phyloP scores from a whole-genome alignment of 2,113 vertebrate genomes.

The Protobothrops flavoviridis region DNA sequence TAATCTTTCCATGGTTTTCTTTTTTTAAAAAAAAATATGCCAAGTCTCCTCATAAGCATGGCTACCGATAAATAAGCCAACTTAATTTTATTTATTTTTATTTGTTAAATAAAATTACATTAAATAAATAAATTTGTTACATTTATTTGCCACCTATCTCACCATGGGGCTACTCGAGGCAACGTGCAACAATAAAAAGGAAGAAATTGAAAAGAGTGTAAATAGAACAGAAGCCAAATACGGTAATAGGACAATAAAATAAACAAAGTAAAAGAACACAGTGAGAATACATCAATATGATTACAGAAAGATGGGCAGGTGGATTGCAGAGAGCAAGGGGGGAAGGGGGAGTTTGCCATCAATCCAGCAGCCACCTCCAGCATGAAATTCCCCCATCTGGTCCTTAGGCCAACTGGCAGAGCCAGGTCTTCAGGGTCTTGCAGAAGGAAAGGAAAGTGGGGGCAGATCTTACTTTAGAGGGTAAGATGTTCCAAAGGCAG shows the following conservation, averaged over 20 bases:
- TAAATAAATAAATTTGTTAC: background rate
- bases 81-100: background rate
- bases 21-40: background rate
- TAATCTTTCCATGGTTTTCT: slow-evolving; percentile 14
- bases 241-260: too few species aligned
- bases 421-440: background rate
- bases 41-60: background rate
- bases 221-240: background rate
- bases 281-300: too few species aligned
- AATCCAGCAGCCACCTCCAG: background rate
- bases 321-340: too few species aligned
- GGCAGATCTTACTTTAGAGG: background rate
- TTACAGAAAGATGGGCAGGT: too few species aligned
- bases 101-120: background rate
- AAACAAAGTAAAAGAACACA: too few species aligned
- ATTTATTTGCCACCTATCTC: background rate
- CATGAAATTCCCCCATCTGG: background rate
- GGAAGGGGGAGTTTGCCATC: too few species aligned
- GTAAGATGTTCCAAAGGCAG: background rate
- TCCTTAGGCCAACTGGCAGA: background rate
- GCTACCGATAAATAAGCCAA: background rate
- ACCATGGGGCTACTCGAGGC: background rate
- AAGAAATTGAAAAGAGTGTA: background rate
- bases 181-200: background rate
- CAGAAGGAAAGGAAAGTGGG: background rate